Evolutionary conservation across 2,797 vertebrate species (phyloP).

Genomic region (Alca torda): DNA sequence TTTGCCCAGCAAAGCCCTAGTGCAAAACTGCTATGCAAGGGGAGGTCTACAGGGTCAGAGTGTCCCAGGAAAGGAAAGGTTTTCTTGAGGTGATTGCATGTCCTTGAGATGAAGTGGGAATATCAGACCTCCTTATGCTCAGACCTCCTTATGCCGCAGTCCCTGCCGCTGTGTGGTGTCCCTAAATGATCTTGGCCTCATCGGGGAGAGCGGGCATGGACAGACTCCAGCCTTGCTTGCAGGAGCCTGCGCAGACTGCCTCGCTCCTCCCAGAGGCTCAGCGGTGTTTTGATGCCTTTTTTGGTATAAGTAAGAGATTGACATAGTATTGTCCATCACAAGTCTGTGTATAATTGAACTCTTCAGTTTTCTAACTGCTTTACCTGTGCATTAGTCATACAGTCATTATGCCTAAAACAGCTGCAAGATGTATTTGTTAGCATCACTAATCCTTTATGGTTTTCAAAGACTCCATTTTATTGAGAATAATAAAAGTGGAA

Average conservation of each 20-base stretch:
- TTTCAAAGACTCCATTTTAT: conserved; percentile 47
- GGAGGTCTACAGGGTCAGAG: neutral
- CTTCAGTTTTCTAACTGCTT: conserved; percentile 1
- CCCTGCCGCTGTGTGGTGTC: neutral
- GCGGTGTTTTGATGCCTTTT: conserved; percentile 34
- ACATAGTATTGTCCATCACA: neutral
- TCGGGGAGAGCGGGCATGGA: neutral
- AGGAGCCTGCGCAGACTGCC: neutral
- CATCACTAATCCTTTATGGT: conserved; percentile 22
- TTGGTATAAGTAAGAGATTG: conserved; percentile 32
- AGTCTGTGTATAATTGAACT: conserved; percentile 15
- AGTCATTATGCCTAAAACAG: neutral
- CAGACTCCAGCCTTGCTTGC: neutral
- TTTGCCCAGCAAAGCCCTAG: neutral
- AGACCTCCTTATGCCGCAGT: neutral
- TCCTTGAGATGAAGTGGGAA: neutral
- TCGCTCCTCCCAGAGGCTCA: neutral
- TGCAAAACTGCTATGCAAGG: neutral
- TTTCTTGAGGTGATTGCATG: neutral
- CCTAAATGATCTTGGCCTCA: neutral
- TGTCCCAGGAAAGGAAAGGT: neutral
- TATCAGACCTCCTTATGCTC: neutral
- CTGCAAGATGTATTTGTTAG: conserved; percentile 28
- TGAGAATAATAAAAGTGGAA: conserved; percentile 68
- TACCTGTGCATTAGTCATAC: conserved; percentile 33